Base-by-base conservation (phyloP, 2,888 invertebrate species). In the Chrysina gloriosa region DNA sequence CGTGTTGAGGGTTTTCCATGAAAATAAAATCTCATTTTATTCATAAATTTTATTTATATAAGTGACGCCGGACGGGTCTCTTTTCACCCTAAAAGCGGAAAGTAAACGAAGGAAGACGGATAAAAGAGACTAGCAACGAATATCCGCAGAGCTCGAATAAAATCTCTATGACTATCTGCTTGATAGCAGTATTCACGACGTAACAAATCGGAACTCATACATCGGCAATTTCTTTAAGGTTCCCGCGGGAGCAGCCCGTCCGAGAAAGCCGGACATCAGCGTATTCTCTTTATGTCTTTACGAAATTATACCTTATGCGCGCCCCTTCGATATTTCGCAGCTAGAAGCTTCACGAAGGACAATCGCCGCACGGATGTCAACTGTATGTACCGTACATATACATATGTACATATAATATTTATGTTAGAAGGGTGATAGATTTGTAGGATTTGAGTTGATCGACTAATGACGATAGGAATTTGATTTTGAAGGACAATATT, bases 181-280 rank as follows among this genome's bases (percentile, higher is more conserved):
- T 77, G 78, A 78, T 78, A 77, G 77, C 73, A 74, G 71, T 75
- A 76, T 77, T 77, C 76, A 74, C 79, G 77, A 78, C 76, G 78
- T 79, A 79, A 80, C 80, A 81, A 81, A 81, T 81, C 79, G 80
- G 78, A 78, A 76, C 78, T 81, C 81, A 82, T 83, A 83, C 81
- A 82, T 83, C 82, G 82, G 81, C 82, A 81, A 83, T 83, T 83
- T 83, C 82, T 83, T 81, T 82, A 82, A 81, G 78, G 81, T 75
- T 80, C 83, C 82, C 82, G 65, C 14, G 81, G 78, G 81, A 79
- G 58, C 29, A 48, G 66, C 61, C 70, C 69, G 70, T 77, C 76
- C 74, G 75, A 76, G 16, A 42, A 61, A 61, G 79, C 78, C 76
- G 81, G 81, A 82, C 82, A 82, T 82, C 80, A 81, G 78, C 80